Conservation (phyloP, 1,140 invertebrate species). For the Anastatus disparis region DNA sequence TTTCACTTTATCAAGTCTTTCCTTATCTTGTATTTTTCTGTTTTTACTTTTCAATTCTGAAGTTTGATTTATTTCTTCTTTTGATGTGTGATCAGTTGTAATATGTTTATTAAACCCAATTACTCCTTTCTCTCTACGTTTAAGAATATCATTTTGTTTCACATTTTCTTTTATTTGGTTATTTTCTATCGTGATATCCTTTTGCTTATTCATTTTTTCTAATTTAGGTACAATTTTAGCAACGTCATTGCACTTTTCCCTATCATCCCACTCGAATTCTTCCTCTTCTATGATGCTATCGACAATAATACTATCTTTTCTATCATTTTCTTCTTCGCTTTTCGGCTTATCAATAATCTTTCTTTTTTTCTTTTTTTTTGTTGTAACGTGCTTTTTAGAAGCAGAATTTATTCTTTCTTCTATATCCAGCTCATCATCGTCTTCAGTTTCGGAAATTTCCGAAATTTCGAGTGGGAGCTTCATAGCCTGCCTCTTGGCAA, state of each 20-base stretch:
- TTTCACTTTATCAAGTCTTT: too few relatives aligned
- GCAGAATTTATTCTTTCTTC: not conserved
- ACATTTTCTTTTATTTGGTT: too few relatives aligned
- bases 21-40: not conserved
- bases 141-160: too few relatives aligned
- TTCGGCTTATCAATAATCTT: conserved; percentile 11
- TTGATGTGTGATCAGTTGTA: not conserved
- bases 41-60: not conserved
- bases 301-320: conserved; percentile 23
- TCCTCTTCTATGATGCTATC: conserved; percentile 31
- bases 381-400: conserved; percentile 17
- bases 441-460: conserved; percentile 35
- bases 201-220: not conserved
- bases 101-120: too few relatives aligned
- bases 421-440: conserved; percentile 2
- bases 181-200: too few relatives aligned
- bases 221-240: not conserved
- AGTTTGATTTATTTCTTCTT: too few relatives aligned
- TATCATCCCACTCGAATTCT: conserved; percentile 25
- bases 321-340: conserved; percentile 48
- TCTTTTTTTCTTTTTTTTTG: conserved; percentile 37
- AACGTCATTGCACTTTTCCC: conserved; percentile 30
- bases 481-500: conserved; percentile 48
- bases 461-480: not conserved
- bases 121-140: not conserved